Evolutionary conservation across 2,888 invertebrate species (phyloP).

Genomic region (Nemapogon koenigi): DNA sequence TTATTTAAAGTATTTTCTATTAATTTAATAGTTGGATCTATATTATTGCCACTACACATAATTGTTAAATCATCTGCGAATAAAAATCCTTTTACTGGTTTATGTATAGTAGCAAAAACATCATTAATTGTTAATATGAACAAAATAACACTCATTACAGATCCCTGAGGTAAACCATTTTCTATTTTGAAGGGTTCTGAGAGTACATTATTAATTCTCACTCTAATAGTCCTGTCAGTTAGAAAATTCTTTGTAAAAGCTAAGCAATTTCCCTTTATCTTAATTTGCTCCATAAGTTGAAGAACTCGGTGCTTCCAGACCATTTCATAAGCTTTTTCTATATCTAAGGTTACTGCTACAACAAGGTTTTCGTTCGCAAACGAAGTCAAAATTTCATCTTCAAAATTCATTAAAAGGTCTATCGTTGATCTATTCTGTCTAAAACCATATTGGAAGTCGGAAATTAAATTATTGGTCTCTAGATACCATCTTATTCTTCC

Average conservation of each 20-base stretch:
- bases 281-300: constrained; percentile 2
- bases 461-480: constrained; percentile 7
- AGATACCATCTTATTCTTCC: constrained; percentile 14
- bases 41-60: constrained; percentile 6
- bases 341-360: constrained; percentile 14
- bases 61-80: constrained; percentile 14
- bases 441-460: constrained; percentile 15
- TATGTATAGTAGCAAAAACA: constrained; percentile 8
- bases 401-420: constrained; percentile 13
- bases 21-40: constrained; percentile 9
- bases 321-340: constrained; percentile 17
- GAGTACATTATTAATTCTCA: constrained; percentile 7
- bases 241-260: constrained; percentile 12
- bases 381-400: constrained; percentile 12
- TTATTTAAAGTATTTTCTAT: constrained; percentile 14
- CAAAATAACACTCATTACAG: constrained; percentile 13
- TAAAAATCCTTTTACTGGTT: constrained; percentile 13
- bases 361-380: constrained; percentile 14
- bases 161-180: constrained; percentile 14
- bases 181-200: constrained; percentile 3
- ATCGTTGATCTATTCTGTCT: constrained; percentile 14
- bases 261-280: constrained; percentile 11
- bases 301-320: constrained; percentile 16
- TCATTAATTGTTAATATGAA: constrained; percentile 15
- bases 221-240: constrained; percentile 10